Evolutionary conservation across 92 coral and sea anemone species (phyloP), one percentile per base, ranked within the genome.

Genomic region (Siderastrea radians): DNA sequence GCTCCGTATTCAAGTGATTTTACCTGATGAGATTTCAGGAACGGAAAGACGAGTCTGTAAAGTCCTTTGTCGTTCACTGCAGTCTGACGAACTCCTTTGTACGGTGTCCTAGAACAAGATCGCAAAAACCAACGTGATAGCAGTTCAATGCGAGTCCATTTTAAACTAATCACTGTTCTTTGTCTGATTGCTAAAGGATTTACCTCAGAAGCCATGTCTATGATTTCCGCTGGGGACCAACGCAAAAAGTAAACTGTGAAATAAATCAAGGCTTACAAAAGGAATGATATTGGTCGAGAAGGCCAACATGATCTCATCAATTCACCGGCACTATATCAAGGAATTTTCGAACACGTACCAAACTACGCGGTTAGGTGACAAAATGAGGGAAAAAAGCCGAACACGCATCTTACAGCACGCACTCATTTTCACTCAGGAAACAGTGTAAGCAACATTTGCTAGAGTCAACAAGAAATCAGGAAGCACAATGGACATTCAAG

Each of bases 81-180:
- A 95, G 77, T 95, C 98, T 49, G 98, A 95, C 11, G 98, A 95
- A 78, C 98, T 95, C 13, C 98, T 88, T 16, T 95, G 98, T 9
- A 95, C 95, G 17, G 19, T 48, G 43, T 95, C 98, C 94, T 94
- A 67, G 43, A 77, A 19, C 16, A 16, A 84, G 71, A 47, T 43
- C 17, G 45, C 51, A n/a, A 49, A 46, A 48, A 61, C 17, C 7
- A 59, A 49, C 52, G 64, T 63, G 73, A 84, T 7, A 63, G 26
- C 47, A 70, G 57, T 69, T 7, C 49, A 82, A 47, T 17, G 46
- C 19, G 15, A 26, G 72, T 10, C 13, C 73, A 68, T 69, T 69
- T 45, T 2, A 70, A 79, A 47, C 44, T 57, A 47, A 70, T 72
- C 53, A 55, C 57, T 55, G 58, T 12, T 2, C 12, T 69, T 60